Evolutionary conservation across 2,797 vertebrate genomes (phyloP), one percentile per base, ranked within the genome.

Genomic region (Pangasius mekongensis): DNA sequence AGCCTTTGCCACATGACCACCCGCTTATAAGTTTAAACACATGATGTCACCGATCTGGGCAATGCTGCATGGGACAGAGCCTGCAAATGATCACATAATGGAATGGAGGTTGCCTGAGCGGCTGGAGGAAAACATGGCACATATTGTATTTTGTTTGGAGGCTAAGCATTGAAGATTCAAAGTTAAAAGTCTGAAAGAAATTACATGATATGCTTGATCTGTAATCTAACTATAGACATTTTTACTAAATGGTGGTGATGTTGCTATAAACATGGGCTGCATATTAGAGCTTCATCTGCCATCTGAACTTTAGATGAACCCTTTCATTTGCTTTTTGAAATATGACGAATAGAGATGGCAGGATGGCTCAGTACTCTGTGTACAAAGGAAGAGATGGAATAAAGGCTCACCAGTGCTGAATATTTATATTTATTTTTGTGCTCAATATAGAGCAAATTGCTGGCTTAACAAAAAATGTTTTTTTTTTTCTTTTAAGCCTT

Each of bases 31-130:
- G 94, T 95, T 95, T 93, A 95, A 86, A 95, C 87, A 67, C 60
- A 93, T 96, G 94, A 96, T 94, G 94, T 96, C 95, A 96, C 88
- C 33, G 85, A 93, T 93, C 91, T 93, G 92, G 94, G 93, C 91
- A 91, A 91, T 89, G 90, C 87, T 80, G 60, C 78, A 86, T 82
- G 60, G 86, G 91, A 85, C 67, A 43, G 56, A 20, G 88, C 90
- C 88, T 80, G 84, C 91, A 92, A 92, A 90, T 85, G 66, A 89
- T 88, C 89, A 87, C 66, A 71, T 89, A 56, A 83, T 86, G 85
- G n/a, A 82, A 78, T 47, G 74, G 89, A 93, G 91, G 90, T 92
- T 47, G 62, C 89, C 86, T 87, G 86, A 87, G 81, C 9, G 39
- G 49, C 39, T 74, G 83, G 36, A 69, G 39, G 58, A 64, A 89